Evolutionary conservation across 2,888 invertebrate genomes (phyloP), one percentile per base, ranked within the genome.

Genomic region (Patella pellucida): DNA sequence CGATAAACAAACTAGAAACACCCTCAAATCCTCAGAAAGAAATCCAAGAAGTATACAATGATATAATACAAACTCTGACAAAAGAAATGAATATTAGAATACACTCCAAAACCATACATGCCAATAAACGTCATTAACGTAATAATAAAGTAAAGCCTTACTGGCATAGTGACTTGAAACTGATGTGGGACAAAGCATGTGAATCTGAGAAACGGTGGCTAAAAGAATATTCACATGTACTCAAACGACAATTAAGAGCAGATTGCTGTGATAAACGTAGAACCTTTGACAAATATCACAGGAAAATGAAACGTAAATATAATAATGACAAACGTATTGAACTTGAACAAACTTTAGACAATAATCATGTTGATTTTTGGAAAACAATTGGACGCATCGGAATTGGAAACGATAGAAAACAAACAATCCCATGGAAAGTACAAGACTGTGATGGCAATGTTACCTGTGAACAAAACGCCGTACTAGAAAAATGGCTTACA

Each of bases 351-450:
- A 52, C 16, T 12, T 52, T 12, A 12, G 54, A 52, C 54, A 15
- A 12, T 16, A 16, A 52, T 16, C 14, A 12, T 15, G 16, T 52
- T 15, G 54, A 52, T 52, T 52, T 52, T 16, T 52, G 54, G 54
- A 52, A 52, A 62, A 62, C 62, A 12, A 62, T 62, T 19, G 62
- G 62, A 23, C n/a, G 23, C n/a, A 62, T 62, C 23, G 19, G 19
- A 62, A 62, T 19, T 23, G 62, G n/a, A 19, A 62, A 62, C 23
- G 62, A 62, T 62, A 62, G 62, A 62, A 19, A 62, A 19, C n/a
- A 19, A 15, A 62, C n/a, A 11, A 41, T 41, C 31, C 31, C 31
- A 41, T 41, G 31, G 31, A 41, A 41, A 41, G 12, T 62, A n/a
- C n/a, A 62, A 14, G 62, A 62, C 62, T 19, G 19, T 19, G 19